Evolutionary conservation across 2,888 invertebrate species (phyloP).

Genomic region (Unio pictorum): DNA sequence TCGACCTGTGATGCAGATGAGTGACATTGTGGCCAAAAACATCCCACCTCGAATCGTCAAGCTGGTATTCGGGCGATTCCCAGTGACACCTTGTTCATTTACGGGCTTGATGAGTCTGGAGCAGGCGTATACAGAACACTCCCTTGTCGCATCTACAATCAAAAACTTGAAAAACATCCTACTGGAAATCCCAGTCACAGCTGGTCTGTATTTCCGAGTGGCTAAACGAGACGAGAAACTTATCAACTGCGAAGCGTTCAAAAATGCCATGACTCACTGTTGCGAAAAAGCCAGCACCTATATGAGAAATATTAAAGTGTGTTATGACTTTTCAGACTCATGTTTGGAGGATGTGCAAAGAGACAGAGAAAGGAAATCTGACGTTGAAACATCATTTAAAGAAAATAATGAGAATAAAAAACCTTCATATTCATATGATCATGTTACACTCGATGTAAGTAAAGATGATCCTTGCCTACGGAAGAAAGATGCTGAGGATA

Average conservation of each 20-base stretch:
- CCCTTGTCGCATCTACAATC: constrained; percentile 57
- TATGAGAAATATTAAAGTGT: constrained; percentile 60
- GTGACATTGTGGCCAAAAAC: constrained; percentile 46
- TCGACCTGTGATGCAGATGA: constrained; percentile 50
- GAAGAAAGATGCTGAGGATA: too few relatives aligned
- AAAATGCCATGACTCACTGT: constrained; percentile 46
- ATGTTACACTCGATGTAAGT: background rate
- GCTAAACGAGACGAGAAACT: constrained; percentile 41
- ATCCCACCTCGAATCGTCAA: constrained; percentile 53
- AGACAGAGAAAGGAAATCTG: too few relatives aligned
- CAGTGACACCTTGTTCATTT: constrained; percentile 57
- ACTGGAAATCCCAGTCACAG: constrained; percentile 55
- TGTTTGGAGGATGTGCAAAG: constrained; percentile 4
- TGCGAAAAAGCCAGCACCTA: constrained; percentile 51
- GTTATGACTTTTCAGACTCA: constrained; percentile 33
- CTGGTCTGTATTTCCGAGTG: constrained; percentile 46
- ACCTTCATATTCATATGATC: background rate
- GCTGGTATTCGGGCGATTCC: constrained; percentile 57
- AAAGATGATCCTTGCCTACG: too few relatives aligned
- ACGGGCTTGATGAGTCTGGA: constrained; percentile 56
- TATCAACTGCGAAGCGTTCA: constrained; percentile 37
- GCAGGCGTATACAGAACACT: constrained; percentile 45
- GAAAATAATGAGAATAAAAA: background rate
- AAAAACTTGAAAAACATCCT: constrained; percentile 53
- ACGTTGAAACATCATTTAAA: too few relatives aligned